Percentiles rank a stretch among this genome's conserved stretches.
Evolutionary conservation across 2,113 vertebrate genomes (phyloP).

Genomic region (Probosciger aterrimus): DNA sequence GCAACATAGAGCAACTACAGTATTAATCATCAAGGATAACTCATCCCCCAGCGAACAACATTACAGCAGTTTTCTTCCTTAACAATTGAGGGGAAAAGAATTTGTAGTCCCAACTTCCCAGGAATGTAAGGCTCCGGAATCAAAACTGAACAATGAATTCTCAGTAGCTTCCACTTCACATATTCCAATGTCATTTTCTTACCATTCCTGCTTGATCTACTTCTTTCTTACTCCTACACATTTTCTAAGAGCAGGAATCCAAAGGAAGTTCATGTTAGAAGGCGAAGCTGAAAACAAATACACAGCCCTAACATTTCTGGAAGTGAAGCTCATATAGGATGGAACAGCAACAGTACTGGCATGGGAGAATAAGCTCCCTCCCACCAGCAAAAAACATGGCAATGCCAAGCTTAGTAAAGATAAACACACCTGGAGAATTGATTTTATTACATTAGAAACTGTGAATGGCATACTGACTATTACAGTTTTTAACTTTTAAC

Average conservation of each 20-base stretch:
- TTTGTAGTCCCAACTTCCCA: not conserved
- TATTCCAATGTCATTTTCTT: not conserved
- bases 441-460: not conserved
- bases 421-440: not conserved
- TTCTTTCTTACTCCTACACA: not conserved
- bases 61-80: not conserved
- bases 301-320: not conserved
- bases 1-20: not conserved
- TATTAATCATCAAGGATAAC: not conserved
- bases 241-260: not conserved
- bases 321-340: not conserved
- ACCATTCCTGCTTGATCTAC: not conserved
- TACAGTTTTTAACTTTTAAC: not conserved
- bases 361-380: not conserved
- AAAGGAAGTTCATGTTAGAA: not conserved
- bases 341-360: not conserved
- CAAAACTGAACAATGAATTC: not conserved
- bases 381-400: not conserved
- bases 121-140: not conserved
- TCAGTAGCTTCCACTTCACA: not conserved
- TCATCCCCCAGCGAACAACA: not conserved
- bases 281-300: not conserved
- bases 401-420: not conserved
- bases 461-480: not conserved
- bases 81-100: not conserved